Evolutionary conservation across 1,140 invertebrate genomes (phyloP), one percentile per base, ranked within the genome.

Genomic region (Diachasmimorpha longicaudata): DNA sequence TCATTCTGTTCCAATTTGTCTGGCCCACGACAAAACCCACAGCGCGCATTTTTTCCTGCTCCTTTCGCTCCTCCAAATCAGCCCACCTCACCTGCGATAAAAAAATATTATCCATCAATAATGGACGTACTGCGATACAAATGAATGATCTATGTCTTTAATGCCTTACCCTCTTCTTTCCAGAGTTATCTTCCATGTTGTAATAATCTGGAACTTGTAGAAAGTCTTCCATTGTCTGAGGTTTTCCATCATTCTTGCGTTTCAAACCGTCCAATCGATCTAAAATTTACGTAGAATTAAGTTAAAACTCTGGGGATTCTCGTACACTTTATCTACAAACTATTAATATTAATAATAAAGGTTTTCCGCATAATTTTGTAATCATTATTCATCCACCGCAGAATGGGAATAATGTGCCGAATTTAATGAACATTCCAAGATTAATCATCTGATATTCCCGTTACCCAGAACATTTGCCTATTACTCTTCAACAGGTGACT

Each of bases 11-110:
- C 97, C 97, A 99, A 86, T 98, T 95, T 0, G 96, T 97, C 79
- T 97, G 96, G 4, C 97, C 97, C 55, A 99, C 95, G 42, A 98
- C 96, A 89, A 99, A 99, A 14, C 97, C 97, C 68, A 98, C 94
- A 13, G 96, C 96, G 25, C 96, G 92, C 92, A 97, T 95, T 88
- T 96, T 95, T 83, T 96, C 93, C 88, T 98, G 96, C 79, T 95
- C 88, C 79, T 94, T 95, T 81, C 93, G 91, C 88, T 98, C 97
- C 90, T 98, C 97, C 81, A 99, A 91, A 89, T 99, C 97, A n/a
- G 97, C 97, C 97, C 97, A 99, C 74, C 97, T 93, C 77, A 99
- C 97, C 97, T 98, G 86, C 13, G 16, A 46, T n/a, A 46, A 11
- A 46, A 3, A 52, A 48, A 14, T 48, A 48, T 48, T 48, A 9